A percentile compares a stretch with the other conserved stretches of the same genome.
phyloP scores from a whole-genome alignment of 2,113 vertebrate genomes.

The Hippopotamus amphibius region DNA sequence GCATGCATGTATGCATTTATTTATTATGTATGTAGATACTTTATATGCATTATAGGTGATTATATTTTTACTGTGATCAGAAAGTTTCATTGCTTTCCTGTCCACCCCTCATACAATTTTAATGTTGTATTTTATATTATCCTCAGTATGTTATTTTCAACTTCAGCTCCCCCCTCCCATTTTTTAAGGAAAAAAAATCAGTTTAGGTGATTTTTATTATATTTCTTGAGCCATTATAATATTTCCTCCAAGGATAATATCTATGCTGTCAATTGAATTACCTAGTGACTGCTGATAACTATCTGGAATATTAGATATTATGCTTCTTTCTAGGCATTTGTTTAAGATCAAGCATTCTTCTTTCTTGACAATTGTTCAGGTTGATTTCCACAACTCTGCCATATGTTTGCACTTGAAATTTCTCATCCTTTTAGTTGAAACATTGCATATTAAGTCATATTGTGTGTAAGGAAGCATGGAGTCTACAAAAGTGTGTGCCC shows the following conservation, averaged over 20 bases:
- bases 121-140: slow-evolving; percentile 13
- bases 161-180: not conserved
- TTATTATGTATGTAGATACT: not conserved
- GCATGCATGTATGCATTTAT: not conserved
- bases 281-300: not conserved
- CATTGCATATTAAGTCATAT: not conserved
- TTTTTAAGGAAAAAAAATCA: not conserved
- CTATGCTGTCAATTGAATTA: not conserved
- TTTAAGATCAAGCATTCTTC: slow-evolving; percentile 40
- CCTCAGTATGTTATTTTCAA: not conserved
- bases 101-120: not conserved
- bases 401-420: not conserved
- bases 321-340: not conserved
- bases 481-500: not conserved
- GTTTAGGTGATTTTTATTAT: not conserved
- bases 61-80: not conserved
- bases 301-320: slow-evolving; percentile 35
- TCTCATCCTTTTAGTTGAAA: not conserved
- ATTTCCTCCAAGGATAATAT: not conserved
- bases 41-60: not conserved
- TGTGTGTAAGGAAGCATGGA: not conserved
- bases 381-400: not conserved
- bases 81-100: not conserved
- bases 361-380: not conserved
- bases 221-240: not conserved